Evolutionary conservation across 2,113 vertebrate genomes (phyloP), one percentile per base, ranked within the genome.

Genomic region (Bagarius yarrelli): DNA sequence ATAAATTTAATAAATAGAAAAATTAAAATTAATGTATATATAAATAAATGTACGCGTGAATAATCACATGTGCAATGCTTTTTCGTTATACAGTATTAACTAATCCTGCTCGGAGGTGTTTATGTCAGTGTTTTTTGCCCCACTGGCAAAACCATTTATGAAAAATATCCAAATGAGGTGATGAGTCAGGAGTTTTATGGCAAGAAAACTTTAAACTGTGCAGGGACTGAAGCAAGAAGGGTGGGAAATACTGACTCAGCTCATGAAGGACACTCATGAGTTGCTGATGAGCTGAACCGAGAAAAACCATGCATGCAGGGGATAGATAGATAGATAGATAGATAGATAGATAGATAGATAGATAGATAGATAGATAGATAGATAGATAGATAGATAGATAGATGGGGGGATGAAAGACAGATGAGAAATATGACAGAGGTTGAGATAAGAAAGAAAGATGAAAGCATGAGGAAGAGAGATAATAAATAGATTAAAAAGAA

Each of bases 181-280:
- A 34, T 53, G 76, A 66, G 44, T 78, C 76, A 78, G 61, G 44
- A 16, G 55, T 78, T 66, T 77, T 63, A 30, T 30, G 30, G 36
- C 36, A 44, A 59, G 56, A 76, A 61, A 76, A 61, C 74, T 52
- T 2, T 47, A 11, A 78, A 53, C 30, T 72, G 59, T 64, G 27
- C 74, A 44, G 76, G 47, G 21, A 66, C 76, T 55, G 44, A 50
- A 63, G 47, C 9, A 34, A 73, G 32, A 25, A 55, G 70, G 27
- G 27, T 64, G 76, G 30, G 76, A 78, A 61, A 11, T 27, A 66
- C 60, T 66, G 76, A 78, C 27, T 78, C 76, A 66, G 76, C 61
- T 52, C 44, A 78, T 64, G 50, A 32, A 64, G 61, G 60, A 66
- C 60, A 47, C 60, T 78, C 27, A n/a, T 64, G 76, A 64, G 52